Evolutionary conservation across 2,113 vertebrate species (phyloP).

Genomic region (Gallinago paraguaiae): DNA sequence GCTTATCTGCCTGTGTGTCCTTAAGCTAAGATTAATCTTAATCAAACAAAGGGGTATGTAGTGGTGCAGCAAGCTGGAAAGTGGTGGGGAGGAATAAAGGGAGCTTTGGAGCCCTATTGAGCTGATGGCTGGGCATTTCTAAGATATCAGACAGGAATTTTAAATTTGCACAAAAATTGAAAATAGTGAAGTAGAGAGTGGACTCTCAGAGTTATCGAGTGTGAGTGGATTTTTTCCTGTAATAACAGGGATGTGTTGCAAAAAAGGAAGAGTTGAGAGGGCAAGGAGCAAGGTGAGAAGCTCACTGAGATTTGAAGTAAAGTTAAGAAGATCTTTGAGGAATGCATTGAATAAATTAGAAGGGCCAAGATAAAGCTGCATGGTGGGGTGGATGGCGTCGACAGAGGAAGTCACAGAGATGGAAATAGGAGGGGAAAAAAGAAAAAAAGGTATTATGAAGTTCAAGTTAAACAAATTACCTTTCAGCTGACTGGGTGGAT

Average conservation of each 20-base stretch:
- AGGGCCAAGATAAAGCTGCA: not conserved
- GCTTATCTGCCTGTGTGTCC: constrained; percentile 42
- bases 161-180: not conserved
- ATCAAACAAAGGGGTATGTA: constrained; percentile 28
- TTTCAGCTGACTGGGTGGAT: not conserved
- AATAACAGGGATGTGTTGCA: not conserved
- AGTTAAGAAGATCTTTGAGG: not conserved
- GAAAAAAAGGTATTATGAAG: not conserved
- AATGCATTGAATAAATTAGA: not conserved
- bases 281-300: not conserved
- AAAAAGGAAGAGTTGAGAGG: not conserved
- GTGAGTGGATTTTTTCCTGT: not conserved
- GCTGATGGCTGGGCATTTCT: not conserved
- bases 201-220: not conserved
- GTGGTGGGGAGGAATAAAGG: not conserved
- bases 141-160: not conserved
- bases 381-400: not conserved
- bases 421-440: not conserved
- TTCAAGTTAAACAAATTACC: not conserved
- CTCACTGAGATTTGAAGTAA: not conserved
- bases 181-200: not conserved
- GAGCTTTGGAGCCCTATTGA: not conserved
- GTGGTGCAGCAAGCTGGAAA: not conserved
- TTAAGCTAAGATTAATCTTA: constrained; percentile 31
- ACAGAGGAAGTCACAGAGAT: not conserved